These are phyloP conservation scores for Amorpha juglandis DNA, from an alignment of 2,888 invertebrate genomes.

Conservation along the genomic window DNA sequence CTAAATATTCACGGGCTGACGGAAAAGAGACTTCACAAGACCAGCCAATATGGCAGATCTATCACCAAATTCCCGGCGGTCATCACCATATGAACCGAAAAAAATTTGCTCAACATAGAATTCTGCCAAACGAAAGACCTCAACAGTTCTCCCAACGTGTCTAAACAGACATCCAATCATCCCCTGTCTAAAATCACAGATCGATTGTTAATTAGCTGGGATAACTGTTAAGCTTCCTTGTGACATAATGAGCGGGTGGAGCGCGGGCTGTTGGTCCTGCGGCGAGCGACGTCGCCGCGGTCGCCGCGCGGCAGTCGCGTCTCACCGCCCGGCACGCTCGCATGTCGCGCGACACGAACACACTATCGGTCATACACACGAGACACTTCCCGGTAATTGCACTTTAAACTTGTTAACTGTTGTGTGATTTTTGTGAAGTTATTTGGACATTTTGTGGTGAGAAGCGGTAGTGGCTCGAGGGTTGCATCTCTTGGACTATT, in stretches of 20 bases:
- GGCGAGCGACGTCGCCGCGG: not conserved
- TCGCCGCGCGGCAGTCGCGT: not conserved
- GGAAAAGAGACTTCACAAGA: too few relatives aligned
- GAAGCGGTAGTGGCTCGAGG: too few relatives aligned
- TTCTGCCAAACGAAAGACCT: too few relatives aligned
- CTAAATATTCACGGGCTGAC: too few relatives aligned
- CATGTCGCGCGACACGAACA: not conserved
- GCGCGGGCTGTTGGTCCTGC: not conserved
- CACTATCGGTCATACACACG: not conserved
- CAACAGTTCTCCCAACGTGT: not conserved
- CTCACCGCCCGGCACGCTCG: not conserved
- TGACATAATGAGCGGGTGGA: not conserved
- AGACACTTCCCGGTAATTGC: not conserved
- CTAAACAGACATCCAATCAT: not conserved
- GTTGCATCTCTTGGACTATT: too few relatives aligned
- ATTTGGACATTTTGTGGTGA: too few relatives aligned
- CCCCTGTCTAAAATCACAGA: not conserved
- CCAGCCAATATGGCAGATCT: too few relatives aligned
- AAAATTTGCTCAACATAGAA: too few relatives aligned
- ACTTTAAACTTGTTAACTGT: not conserved
- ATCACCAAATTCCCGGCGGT: too few relatives aligned
- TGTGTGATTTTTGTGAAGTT: not conserved
- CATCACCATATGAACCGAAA: too few relatives aligned
- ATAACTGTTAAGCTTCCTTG: not conserved
- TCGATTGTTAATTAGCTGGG: not conserved